These are phyloP conservation scores for Heterotis niloticus DNA, from an alignment of 2,113 vertebrate species.

Conservation along the genomic window DNA sequence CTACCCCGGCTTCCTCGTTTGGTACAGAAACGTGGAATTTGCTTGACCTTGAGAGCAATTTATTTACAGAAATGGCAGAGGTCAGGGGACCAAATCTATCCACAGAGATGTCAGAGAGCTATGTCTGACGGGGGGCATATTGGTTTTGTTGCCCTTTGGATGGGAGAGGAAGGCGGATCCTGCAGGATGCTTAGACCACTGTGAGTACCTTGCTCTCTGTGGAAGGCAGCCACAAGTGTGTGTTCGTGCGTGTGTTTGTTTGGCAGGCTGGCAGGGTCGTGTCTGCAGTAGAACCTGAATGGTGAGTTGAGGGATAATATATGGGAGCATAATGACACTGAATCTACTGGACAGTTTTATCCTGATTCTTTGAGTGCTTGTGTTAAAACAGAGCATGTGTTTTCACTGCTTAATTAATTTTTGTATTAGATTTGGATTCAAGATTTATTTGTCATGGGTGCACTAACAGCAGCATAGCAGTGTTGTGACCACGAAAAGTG, in stretches of 20 bases:
- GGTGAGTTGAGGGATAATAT: background rate
- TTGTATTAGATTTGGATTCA: no score
- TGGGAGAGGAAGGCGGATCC: slow-evolving; percentile 50
- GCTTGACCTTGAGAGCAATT: slow-evolving; percentile 64
- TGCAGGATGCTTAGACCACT: slow-evolving; percentile 44
- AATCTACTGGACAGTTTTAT: no score
- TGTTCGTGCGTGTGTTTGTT: no score
- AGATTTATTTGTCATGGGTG: no score
- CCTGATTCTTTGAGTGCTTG: no score
- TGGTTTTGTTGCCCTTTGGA: background rate
- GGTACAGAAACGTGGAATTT: slow-evolving; percentile 43
- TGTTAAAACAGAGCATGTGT: no score
- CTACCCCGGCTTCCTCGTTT: slow-evolving; percentile 15
- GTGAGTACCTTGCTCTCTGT: slow-evolving; percentile 40
- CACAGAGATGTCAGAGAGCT: background rate
- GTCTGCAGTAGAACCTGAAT: background rate
- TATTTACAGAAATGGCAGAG: slow-evolving; percentile 55
- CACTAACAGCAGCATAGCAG: no score
- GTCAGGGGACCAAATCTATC: slow-evolving; percentile 32
- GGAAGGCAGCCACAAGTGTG: no score
- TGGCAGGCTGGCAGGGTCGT: no score
- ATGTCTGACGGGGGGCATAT: slow-evolving; percentile 1
- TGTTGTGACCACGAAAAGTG: no score
- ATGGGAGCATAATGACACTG: no score
- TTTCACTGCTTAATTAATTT: no score